Evolutionary conservation across 1,140 invertebrate genomes (phyloP).

Genomic region (Belonocnema kinseyi): DNA sequence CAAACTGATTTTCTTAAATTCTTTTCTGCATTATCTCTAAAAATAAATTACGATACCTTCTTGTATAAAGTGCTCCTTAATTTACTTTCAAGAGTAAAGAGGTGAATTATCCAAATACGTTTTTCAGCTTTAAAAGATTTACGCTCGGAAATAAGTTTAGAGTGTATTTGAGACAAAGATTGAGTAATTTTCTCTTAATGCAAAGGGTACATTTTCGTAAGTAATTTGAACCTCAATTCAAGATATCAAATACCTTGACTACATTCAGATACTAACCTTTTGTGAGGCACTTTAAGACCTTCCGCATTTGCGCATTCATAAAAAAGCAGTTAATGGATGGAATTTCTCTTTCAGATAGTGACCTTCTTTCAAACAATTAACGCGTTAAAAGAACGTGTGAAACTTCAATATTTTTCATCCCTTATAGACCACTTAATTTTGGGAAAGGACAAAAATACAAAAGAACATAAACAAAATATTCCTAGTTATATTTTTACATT

Average conservation of each 20-base stretch:
- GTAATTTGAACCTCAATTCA: not conserved
- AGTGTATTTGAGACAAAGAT: not conserved
- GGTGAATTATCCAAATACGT: not conserved
- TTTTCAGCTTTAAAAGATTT: no score
- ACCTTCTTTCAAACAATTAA: not conserved
- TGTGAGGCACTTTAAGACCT: not conserved
- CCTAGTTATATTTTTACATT: no score
- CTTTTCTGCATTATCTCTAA: no score
- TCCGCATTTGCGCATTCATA: not conserved
- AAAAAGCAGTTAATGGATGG: no score
- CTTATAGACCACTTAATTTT: not conserved
- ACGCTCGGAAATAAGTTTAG: no score
- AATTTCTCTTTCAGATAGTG: not conserved
- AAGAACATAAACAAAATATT: no score
- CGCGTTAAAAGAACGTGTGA: no score
- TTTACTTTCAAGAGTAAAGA: not conserved
- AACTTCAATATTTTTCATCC: no score
- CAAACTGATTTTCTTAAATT: no score
- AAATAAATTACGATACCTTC: no score
- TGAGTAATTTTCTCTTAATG: constrained; percentile 6
- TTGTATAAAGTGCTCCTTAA: no score
- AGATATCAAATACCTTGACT: not conserved
- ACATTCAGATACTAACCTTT: not conserved
- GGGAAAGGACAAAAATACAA: no score
- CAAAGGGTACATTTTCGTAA: not conserved